These are phyloP conservation scores for Meandrusa payeni DNA, from an alignment of 2,888 invertebrate species.

Conservation along the genomic window DNA sequence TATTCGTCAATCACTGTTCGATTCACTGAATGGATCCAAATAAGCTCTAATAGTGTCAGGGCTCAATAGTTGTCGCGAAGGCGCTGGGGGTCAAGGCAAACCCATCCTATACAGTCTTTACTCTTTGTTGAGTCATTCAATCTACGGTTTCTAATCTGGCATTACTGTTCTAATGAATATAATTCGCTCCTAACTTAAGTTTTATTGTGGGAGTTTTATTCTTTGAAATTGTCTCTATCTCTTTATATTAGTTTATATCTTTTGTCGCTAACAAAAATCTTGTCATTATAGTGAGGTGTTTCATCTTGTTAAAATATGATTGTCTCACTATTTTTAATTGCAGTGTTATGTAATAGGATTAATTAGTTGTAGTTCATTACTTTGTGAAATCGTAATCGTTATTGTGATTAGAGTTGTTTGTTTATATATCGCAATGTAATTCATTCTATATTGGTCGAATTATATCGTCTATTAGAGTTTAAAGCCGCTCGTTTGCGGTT, in stretches of 20 bases:
- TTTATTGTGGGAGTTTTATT: slow-evolving; percentile 58
- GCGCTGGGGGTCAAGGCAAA: slow-evolving; percentile 67
- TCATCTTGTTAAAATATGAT: too few relatives aligned
- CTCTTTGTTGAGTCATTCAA: slow-evolving; percentile 15
- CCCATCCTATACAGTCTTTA: slow-evolving; percentile 46
- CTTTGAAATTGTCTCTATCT: too few relatives aligned
- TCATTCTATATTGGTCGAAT: slow-evolving; percentile 5
- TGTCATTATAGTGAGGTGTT: too few relatives aligned
- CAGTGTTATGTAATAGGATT: too few relatives aligned
- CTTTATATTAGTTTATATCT: too few relatives aligned
- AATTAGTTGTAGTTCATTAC: too few relatives aligned
- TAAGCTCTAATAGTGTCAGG: slow-evolving; percentile 59
- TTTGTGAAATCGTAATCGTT: too few relatives aligned
- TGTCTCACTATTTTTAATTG: too few relatives aligned
- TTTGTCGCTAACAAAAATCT: too few relatives aligned
- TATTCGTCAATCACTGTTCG: slow-evolving; percentile 21
- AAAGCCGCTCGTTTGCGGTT: slow-evolving; percentile 15
- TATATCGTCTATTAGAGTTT: slow-evolving; percentile 7
- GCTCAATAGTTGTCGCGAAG: slow-evolving; percentile 49
- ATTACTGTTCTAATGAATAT: slow-evolving; percentile 2
- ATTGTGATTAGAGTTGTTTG: too few relatives aligned
- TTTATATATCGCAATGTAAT: slow-evolving; percentile 12
- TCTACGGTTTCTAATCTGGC: slow-evolving; percentile 18
- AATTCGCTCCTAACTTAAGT: slow-evolving; percentile 35
- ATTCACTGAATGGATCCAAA: slow-evolving; percentile 29